Conservation (phyloP, 2,888 invertebrate genomes). For the Diplazon laetatorius region DNA sequence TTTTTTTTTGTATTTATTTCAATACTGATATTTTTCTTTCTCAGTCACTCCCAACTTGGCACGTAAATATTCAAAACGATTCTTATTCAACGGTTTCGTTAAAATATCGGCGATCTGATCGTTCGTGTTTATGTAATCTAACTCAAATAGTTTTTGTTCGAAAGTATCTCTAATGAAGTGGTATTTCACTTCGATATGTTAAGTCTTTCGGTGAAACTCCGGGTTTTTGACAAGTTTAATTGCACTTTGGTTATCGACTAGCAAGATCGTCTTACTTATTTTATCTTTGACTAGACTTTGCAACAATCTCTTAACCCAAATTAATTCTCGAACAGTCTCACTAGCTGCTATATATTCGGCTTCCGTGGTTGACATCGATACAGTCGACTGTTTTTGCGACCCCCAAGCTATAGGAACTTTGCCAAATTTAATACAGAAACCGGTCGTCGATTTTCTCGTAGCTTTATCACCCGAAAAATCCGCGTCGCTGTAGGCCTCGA, state of each 20-base stretch:
- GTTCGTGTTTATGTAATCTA: constrained; percentile 21
- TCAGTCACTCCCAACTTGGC: not conserved
- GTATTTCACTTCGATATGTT: not conserved
- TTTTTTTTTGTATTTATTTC: too few species aligned
- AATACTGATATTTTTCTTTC: too few species aligned
- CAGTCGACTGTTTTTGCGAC: not conserved
- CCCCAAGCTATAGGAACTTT: constrained; percentile 35
- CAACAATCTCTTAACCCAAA: constrained; percentile 5
- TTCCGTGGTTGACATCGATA: constrained; percentile 53
- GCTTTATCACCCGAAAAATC: constrained; percentile 54
- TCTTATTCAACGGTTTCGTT: constrained; percentile 25
- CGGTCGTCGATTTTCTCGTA: constrained; percentile 43
- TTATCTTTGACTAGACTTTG: not conserved
- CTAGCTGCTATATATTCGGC: constrained; percentile 54
- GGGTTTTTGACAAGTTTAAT: constrained; percentile 50
- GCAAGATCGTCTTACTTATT: constrained; percentile 4
- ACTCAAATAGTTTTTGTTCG: constrained; percentile 12
- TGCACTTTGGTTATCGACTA: constrained; percentile 52
- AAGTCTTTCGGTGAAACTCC: constrained; percentile 41
- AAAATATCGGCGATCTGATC: constrained; percentile 39
- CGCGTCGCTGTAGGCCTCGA: constrained; percentile 38
- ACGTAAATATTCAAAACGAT: not conserved
- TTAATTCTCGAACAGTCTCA: constrained; percentile 37
- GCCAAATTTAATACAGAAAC: constrained; percentile 50
- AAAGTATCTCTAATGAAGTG: constrained; percentile 25